These are phyloP conservation scores for Amyelois transitella DNA, from an alignment of 1,140 invertebrate genomes.

Conservation along the genomic window DNA sequence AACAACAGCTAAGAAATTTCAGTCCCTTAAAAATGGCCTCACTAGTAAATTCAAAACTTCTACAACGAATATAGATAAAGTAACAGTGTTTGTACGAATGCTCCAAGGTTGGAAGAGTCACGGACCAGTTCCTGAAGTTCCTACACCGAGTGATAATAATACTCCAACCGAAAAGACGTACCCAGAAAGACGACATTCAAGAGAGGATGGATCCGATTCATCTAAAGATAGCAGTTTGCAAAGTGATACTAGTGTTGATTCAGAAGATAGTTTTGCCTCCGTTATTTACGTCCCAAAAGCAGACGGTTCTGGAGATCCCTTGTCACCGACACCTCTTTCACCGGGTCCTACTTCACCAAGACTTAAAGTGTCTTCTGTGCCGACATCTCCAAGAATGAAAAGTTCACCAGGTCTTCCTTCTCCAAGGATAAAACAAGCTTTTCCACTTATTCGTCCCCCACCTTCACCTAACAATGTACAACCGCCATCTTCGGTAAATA, in stretches of 20 bases:
- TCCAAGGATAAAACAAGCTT: slow-evolving; percentile 77
- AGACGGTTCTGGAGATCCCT: slow-evolving; percentile 74
- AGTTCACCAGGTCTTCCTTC: slow-evolving; percentile 77
- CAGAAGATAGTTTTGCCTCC: slow-evolving; percentile 93
- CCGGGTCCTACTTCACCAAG: slow-evolving; percentile 78
- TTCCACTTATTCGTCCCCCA: slow-evolving; percentile 76
- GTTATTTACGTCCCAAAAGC: slow-evolving; percentile 89
- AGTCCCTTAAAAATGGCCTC: slow-evolving; percentile 88
- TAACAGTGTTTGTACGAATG: slow-evolving; percentile 84
- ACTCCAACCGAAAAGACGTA: slow-evolving; percentile 46
- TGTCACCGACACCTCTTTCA: slow-evolving; percentile 75
- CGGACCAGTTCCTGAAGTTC: slow-evolving; percentile 68
- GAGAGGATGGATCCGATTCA: slow-evolving; percentile 91
- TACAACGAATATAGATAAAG: slow-evolving; percentile 86
- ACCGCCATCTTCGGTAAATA: slow-evolving; percentile 60
- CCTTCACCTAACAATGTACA: slow-evolving; percentile 74
- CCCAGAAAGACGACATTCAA: slow-evolving; percentile 56
- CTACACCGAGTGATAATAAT: slow-evolving; percentile 62
- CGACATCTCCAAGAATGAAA: slow-evolving; percentile 80
- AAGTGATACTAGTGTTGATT: slow-evolving; percentile 94
- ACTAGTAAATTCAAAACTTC: slow-evolving; percentile 87
- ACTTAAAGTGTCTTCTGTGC: slow-evolving; percentile 79
- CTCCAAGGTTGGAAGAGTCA: slow-evolving; percentile 83
- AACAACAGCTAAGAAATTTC: slow-evolving; percentile 84
- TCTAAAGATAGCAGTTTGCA: slow-evolving; percentile 94